Evolutionary conservation across 92 coral and sea anemone species (phyloP).

Genomic region (Bergia sp.): DNA sequence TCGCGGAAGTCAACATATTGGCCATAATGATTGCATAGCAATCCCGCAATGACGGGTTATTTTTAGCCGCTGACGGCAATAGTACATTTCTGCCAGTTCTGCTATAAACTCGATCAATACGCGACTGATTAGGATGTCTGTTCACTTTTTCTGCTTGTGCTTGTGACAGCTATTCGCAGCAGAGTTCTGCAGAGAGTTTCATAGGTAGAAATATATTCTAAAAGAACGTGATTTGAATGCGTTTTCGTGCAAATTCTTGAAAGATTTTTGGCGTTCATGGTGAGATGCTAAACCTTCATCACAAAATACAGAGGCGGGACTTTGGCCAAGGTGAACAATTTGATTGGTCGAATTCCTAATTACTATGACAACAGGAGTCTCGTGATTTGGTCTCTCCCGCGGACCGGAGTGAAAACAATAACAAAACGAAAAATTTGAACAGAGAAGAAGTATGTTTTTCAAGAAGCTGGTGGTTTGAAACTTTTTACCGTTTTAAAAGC

Average conservation of each 20-base stretch:
- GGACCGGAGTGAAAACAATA: constrained; percentile 95
- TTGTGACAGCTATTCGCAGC: neutral
- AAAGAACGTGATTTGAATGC: neutral
- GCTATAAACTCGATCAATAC: neutral
- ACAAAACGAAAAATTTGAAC: constrained; percentile 85
- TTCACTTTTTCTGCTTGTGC: neutral
- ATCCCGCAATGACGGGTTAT: neutral
- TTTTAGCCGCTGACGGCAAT: constrained; percentile 31
- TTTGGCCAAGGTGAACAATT: constrained; percentile 81
- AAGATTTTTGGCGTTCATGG: constrained; percentile 59
- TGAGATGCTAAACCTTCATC: constrained; percentile 55
- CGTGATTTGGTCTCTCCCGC: constrained; percentile 89
- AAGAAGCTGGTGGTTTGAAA: constrained; percentile 27
- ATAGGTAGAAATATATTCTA: neutral
- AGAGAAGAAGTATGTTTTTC: constrained; percentile 53
- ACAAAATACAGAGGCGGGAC: constrained; percentile 66
- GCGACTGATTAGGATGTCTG: neutral
- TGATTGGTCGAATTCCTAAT: constrained; percentile 75
- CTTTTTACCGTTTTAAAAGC: constrained; percentile 34
- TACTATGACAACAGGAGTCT: constrained; percentile 87
- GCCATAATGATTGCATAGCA: constrained; percentile 22
- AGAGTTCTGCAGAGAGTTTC: neutral
- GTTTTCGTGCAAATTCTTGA: constrained; percentile 44
- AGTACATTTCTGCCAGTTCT: neutral
- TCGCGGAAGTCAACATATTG: constrained; percentile 13